Conservation (phyloP, 2,797 vertebrate species). For the Remorina albescens region DNA sequence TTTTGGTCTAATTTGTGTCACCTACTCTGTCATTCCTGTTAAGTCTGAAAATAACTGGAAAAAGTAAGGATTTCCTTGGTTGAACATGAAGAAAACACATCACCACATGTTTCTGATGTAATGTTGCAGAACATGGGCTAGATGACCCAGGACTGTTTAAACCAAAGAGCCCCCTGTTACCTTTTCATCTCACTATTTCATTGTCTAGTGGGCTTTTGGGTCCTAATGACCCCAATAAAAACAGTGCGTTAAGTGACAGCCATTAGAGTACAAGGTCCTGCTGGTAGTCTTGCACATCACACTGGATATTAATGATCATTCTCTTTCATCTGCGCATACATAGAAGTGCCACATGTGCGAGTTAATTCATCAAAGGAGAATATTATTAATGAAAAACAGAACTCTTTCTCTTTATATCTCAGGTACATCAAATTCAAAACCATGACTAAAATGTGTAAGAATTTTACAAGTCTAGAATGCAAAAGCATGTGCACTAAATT, state of each 20-base stretch:
- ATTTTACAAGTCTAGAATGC: not conserved
- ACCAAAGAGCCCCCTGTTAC: conserved; percentile 3
- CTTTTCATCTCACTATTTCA: conserved; percentile 10
- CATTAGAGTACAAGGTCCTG: conserved; percentile 45
- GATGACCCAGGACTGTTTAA: conserved; percentile 21
- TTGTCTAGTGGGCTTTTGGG: conserved; percentile 29
- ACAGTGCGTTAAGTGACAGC: conserved; percentile 29
- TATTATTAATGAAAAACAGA: conserved; percentile 54
- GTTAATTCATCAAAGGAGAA: conserved; percentile 29
- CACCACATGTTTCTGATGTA: conserved; percentile 54
- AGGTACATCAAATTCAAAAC: conserved; percentile 19
- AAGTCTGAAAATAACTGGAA: no score
- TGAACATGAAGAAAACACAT: conserved; percentile 21
- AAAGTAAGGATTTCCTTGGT: no score
- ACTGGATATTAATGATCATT: conserved; percentile 19
- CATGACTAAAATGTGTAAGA: not conserved
- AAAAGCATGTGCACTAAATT: not conserved
- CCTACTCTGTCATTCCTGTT: no score
- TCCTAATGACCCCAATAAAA: conserved; percentile 54
- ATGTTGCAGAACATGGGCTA: conserved; percentile 9
- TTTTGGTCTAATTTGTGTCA: no score
- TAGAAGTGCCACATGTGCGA: conserved; percentile 40
- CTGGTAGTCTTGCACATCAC: conserved; percentile 31
- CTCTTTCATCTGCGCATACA: conserved; percentile 51
- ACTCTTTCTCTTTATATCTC: conserved; percentile 17